Evolutionary conservation across 2,888 invertebrate species (phyloP).

Genomic region (Allolobophora icterica): DNA sequence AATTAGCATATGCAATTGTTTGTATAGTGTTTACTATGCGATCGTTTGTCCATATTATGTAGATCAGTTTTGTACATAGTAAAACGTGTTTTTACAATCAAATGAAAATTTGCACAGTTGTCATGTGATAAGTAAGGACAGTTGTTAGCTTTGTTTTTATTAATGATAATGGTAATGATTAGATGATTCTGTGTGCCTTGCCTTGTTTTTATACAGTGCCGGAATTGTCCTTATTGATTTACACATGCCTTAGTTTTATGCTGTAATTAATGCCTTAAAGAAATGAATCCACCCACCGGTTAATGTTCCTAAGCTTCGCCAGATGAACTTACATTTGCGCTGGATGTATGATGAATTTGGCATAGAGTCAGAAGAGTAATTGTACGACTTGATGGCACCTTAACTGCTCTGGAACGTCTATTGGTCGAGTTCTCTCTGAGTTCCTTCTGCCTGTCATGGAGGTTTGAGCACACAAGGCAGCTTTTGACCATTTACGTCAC

Average conservation of each 20-base stretch:
- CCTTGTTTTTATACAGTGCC: conserved; percentile 22
- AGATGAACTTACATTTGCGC: not conserved
- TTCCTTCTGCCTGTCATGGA: conserved; percentile 1
- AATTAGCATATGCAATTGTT: conserved; percentile 26
- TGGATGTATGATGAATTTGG: not conserved
- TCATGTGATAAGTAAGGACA: conserved; percentile 26
- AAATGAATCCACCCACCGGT: conserved; percentile 19
- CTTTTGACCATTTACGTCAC: not conserved
- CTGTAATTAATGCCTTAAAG: conserved; percentile 25
- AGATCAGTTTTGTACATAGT: not conserved
- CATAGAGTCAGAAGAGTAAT: too few species aligned
- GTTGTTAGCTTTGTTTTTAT: conserved; percentile 19
- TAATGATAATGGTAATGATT: conserved; percentile 14
- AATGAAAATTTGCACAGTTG: conserved; percentile 25
- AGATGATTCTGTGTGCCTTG: conserved; percentile 29
- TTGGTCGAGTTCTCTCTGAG: not conserved
- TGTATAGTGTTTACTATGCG: conserved; percentile 15
- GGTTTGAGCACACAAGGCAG: conserved; percentile 13
- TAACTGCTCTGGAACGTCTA: not conserved
- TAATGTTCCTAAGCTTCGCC: not conserved
- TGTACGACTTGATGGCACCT: too few species aligned
- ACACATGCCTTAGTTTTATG: conserved; percentile 28
- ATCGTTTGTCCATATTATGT: conserved; percentile 21
- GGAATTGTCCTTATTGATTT: conserved; percentile 28
- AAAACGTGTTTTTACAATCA: conserved; percentile 1